Evolutionary conservation across 2,797 vertebrate genomes (phyloP).

Genomic region (Girardinus metallicus): DNA sequence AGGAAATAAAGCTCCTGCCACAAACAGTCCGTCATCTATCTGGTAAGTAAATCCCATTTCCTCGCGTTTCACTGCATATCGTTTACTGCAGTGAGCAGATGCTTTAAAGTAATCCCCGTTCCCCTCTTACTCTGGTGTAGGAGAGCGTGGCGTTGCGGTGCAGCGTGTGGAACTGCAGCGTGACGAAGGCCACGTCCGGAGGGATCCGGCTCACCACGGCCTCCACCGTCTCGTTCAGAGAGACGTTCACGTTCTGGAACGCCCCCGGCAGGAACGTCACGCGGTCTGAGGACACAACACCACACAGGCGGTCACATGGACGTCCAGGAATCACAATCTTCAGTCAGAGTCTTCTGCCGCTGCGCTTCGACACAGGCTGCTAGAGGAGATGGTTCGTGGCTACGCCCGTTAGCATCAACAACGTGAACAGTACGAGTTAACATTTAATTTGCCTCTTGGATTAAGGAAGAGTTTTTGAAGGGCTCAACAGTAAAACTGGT

Average conservation of each 20-base stretch:
- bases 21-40: not conserved
- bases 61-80: not conserved
- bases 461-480: not conserved
- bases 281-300: conserved; percentile 72
- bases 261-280: conserved; percentile 88
- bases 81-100: conserved; percentile 1
- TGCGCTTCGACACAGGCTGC: not conserved
- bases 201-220: conserved; percentile 84
- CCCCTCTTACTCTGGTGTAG: conserved; percentile 84
- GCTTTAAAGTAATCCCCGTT: not conserved
- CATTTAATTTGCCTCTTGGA: not conserved
- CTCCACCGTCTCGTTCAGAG: conserved; percentile 82
- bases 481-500: not conserved
- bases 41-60: not conserved
- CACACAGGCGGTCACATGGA: not conserved
- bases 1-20: not conserved
- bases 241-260: conserved; percentile 87
- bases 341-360: not conserved
- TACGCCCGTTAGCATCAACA: not conserved
- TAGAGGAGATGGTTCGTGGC: not conserved
- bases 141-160: conserved; percentile 86
- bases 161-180: conserved; percentile 92
- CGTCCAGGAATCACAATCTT: not conserved
- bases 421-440: not conserved
- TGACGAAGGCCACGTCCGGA: conserved; percentile 82